These are phyloP conservation scores for Hemiprocne comata DNA, from an alignment of 2,113 vertebrate genomes.

Conservation along the genomic window DNA sequence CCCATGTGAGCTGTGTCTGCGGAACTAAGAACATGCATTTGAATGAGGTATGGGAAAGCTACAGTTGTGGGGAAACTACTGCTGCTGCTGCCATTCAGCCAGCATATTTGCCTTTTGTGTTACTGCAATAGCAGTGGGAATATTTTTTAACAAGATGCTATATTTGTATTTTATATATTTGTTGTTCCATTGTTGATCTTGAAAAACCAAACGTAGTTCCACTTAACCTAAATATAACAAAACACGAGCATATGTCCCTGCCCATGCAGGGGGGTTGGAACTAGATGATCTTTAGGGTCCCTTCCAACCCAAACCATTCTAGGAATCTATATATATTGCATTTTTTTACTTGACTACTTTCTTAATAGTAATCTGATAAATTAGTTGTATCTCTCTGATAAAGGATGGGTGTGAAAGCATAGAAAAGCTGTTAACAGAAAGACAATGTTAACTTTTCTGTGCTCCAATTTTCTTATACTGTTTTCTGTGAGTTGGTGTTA, in stretches of 20 bases:
- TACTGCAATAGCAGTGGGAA: not conserved
- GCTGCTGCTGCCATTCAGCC: not conserved
- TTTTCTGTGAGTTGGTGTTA: not conserved
- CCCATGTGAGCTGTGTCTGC: not conserved
- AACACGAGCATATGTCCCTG: not conserved
- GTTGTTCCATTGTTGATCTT: not conserved
- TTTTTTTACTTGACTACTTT: not conserved
- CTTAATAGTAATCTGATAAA: not conserved
- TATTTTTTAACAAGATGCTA: not conserved
- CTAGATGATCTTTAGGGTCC: no score
- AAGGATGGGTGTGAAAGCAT: not conserved
- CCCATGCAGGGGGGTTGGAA: no score
- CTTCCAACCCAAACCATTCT: no score
- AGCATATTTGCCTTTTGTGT: not conserved
- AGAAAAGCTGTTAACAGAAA: not conserved
- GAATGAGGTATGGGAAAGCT: not conserved
- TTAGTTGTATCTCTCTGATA: not conserved
- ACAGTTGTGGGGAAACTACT: not conserved
- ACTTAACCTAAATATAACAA: not conserved
- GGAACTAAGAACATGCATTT: not conserved
- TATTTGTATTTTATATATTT: not conserved
- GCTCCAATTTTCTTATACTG: not conserved
- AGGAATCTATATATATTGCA: no score
- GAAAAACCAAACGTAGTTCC: not conserved
- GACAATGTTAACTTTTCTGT: not conserved